Evolutionary conservation across 2,113 vertebrate genomes (phyloP).

Genomic region (Thalassarche chlororhynchos): DNA sequence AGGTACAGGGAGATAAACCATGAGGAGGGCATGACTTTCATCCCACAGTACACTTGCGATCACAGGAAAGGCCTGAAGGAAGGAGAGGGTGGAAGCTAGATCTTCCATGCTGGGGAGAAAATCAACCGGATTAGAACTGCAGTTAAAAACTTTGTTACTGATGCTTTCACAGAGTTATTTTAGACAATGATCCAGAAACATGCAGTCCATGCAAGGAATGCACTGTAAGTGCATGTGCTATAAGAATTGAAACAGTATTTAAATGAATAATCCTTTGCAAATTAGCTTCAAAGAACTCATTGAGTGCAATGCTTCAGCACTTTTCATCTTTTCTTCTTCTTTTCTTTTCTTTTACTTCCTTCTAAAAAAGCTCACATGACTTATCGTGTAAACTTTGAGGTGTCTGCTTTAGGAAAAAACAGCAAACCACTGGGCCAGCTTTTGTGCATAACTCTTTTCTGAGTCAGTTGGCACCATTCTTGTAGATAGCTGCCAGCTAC

Average conservation of each 20-base stretch:
- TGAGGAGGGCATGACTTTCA: not conserved
- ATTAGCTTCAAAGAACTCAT: not conserved
- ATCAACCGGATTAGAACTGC: not conserved
- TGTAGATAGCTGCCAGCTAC: not conserved
- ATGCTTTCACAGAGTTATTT: not conserved
- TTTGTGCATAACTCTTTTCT: not conserved
- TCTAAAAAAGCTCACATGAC: not conserved
- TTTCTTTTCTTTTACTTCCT: not conserved
- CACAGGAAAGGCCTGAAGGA: not conserved
- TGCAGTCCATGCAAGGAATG: not conserved
- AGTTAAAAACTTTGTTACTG: not conserved
- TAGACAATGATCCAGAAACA: not conserved
- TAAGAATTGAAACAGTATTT: not conserved
- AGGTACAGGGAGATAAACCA: not conserved
- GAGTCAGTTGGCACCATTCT: not conserved
- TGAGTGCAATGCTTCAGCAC: not conserved
- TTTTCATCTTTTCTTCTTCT: not conserved
- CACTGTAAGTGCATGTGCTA: not conserved
- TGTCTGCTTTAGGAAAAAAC: not conserved
- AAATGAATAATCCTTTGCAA: not conserved
- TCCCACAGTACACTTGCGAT: not conserved
- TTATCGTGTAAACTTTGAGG: not conserved
- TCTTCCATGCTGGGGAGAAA: not conserved
- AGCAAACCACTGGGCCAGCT: not conserved
- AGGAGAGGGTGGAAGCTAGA: not conserved